Base-by-base conservation (phyloP, 2,888 invertebrate genomes). In the Choristoneura rosaceana region DNA sequence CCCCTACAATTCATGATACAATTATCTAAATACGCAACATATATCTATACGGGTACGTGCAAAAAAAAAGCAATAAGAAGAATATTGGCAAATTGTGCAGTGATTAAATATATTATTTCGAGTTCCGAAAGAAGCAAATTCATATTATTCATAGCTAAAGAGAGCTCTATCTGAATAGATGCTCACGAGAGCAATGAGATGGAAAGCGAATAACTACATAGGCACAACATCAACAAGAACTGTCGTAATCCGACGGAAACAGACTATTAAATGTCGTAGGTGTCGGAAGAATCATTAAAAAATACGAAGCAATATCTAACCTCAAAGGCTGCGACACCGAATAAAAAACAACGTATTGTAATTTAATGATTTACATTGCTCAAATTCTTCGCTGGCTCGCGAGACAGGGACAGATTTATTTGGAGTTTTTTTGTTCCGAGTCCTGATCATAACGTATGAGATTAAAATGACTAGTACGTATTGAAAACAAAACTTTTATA, bases 291-390 rank as follows among this genome's bases (percentile, higher is more conserved):
- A 77, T 79, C 80, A 81, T 83, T 84, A 78, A 87, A 77, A 85
- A 84, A 84, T 84, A 84, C 86, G 82, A 83, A 81, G 81, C 84
- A 84, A 82, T 80, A 84, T 84, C 84, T 84, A 82, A 87, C 85
- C 86, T 87, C 88, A 89, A 90, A 90, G 84, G 85, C 85, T 80
- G 86, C 87, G 86, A 82, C 83, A 83, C 77, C 81, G 82, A 88
- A 88, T 86, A 91, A 92, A 91, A 90, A 88, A 89, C 83, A 84
- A 87, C 80, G 84, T 81, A 87, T 89, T 89, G 90, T 91, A 91
- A 92, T 92, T 91, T 92, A 92, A 92, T 91, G 91, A 92, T 92
- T 92, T 92, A 92, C 93, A 91, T 92, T 91, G 87, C 91, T 91
- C 89, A 90, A 91, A 92, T 92, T 92, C 91, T 85, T 85, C 82